Evolutionary conservation across 37 sponge, comb jelly and placozoan genomes (phyloP), one percentile per base, ranked within the genome.

Genomic region (Ianthella basta): DNA sequence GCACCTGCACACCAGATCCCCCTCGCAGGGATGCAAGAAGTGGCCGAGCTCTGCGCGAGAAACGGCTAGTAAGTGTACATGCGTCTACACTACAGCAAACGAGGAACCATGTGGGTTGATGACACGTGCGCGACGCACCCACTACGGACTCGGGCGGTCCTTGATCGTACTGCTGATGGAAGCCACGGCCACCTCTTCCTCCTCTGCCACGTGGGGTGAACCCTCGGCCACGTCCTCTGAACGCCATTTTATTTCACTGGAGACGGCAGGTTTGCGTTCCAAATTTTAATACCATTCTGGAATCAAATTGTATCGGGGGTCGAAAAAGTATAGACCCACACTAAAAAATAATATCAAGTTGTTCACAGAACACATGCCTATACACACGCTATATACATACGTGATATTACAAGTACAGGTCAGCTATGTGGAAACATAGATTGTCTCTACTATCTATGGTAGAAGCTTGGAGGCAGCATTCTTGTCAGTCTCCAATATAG

Each of bases 21-120:
- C 97, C 60, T 98, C 97, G 77, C 99, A 96, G 20, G 93, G 68
- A 56, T 98, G 98, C 86, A 98, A 37, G 37, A 85, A 88, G n/a
- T 87, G 61, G 16, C 98, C 98, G 41, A 97, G 41, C 79, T 95
- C 98, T 95, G 57, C 35, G 37, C 59, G 4, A 19, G 4, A 60
- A 44, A 81, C 3, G 27, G 23, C 6, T 78, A 13, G 27, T 69
- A 10, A 78, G 63, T 61, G 63, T 61, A 61, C 27, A 50, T 81
- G 14, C 23, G 33, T 53, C 3, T 24, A 21, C 19, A 25, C 33
- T 29, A 3, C 68, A 34, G 1, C 33, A 25, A 15, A 82, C 65
- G 50, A 33, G 59, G 55, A 20, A 18, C 56, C 32, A 30, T 23
- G 59, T 56, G 35, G 55, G 16, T 3, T 24, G 4, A n/a, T 39